These are phyloP conservation scores for Apostichopus parvimensis DNA, from an alignment of 35 echinoderm and acorn worm species.

Conservation along the genomic window DNA sequence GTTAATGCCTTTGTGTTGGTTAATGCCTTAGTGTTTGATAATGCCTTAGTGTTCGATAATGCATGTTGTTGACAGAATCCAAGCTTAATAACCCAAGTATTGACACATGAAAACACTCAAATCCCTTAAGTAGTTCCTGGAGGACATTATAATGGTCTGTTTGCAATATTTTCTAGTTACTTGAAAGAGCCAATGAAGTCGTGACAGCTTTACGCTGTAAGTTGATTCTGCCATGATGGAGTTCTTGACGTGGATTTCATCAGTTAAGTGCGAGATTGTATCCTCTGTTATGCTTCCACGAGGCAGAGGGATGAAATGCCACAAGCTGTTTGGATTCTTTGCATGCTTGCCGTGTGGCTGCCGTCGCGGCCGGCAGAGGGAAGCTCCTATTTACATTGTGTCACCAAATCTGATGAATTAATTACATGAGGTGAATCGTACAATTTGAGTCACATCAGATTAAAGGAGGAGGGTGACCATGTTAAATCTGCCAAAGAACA, in stretches of 20 bases:
- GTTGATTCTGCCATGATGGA: not conserved
- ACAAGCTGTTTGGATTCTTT: constrained; percentile 38
- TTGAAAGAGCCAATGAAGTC: not conserved
- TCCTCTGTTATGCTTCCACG: not conserved
- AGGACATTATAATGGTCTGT: not conserved
- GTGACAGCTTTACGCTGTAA: not conserved
- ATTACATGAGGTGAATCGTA: constrained; percentile 35
- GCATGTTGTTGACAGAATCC: no score
- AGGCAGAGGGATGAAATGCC: not conserved
- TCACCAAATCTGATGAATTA: constrained; percentile 21
- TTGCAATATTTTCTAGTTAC: not conserved
- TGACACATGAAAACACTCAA: no score
- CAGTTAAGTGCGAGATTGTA: constrained; percentile 17
- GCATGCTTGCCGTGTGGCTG: constrained; percentile 21
- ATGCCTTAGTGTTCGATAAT: no score
- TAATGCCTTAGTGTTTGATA: no score
- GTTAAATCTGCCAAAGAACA: no score
- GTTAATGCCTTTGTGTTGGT: no score
- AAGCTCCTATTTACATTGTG: constrained; percentile 9
- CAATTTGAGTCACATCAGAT: constrained; percentile 7
- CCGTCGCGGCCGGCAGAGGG: not conserved
- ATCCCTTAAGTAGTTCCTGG: not conserved
- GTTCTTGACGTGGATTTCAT: not conserved
- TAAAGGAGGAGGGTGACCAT: not conserved
- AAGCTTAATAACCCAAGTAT: no score